These are phyloP conservation scores for Trogon surrucura DNA, from an alignment of 2,113 vertebrate species.

Conservation along the genomic window DNA sequence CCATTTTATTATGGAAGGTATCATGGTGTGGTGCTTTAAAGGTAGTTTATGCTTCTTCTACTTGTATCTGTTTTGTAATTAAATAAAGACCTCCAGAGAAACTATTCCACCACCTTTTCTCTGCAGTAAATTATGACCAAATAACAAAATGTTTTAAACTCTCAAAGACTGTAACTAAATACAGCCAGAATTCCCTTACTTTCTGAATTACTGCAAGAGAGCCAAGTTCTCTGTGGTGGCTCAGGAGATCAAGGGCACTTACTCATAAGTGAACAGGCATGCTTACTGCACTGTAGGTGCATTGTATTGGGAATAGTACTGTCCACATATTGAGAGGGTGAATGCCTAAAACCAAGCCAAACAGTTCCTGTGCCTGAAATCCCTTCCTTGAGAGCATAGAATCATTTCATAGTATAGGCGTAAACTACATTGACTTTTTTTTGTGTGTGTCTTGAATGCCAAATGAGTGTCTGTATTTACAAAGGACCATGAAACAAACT, in stretches of 20 bases:
- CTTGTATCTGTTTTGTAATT: not conserved
- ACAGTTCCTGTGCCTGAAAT: conserved; percentile 9
- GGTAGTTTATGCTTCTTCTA: not conserved
- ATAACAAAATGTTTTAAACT: conserved; percentile 43
- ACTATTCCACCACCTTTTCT: conserved; percentile 8
- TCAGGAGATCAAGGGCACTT: conserved; percentile 25
- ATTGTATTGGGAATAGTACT: not conserved
- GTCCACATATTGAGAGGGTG: not conserved
- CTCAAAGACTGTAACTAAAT: conserved; percentile 29
- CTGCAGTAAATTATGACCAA: conserved; percentile 13
- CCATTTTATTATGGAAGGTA: not conserved
- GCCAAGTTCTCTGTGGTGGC: conserved; percentile 41
- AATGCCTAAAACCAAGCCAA: not conserved
- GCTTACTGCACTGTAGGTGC: conserved; percentile 21
- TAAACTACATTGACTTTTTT: not conserved
- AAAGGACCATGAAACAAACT: conserved; percentile 16
- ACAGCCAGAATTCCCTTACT: not conserved
- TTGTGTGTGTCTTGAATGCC: not conserved
- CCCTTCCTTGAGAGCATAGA: conserved; percentile 11
- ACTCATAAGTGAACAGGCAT: not conserved
- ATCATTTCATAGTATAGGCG: not conserved
- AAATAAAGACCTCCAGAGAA: not conserved
- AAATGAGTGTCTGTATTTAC: conserved; percentile 40
- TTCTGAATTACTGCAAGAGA: conserved; percentile 9
- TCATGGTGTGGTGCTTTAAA: not conserved